Evolutionary conservation across 2,888 invertebrate genomes (phyloP), one percentile per base, ranked within the genome.

Genomic region (Trichogramma dendrolimi): DNA sequence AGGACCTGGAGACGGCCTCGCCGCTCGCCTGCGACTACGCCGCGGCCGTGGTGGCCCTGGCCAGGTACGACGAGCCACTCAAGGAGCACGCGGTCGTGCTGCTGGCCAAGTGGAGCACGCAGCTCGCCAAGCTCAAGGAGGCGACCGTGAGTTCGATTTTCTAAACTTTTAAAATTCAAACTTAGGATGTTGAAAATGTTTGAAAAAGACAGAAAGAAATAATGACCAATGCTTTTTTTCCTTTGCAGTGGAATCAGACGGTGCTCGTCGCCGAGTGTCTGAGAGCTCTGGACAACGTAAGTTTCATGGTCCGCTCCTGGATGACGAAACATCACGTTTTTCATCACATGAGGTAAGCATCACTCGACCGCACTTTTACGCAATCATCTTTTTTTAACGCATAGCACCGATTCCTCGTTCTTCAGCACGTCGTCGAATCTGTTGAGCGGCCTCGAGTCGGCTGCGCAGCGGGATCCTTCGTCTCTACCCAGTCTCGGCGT

Each of bases 381-480:
- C 8, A 39, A 6, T 55, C 40, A 44, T 40, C 44, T 6, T 46
- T 51, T 6, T 49, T 46, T 10, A 46, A 46, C n/a, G n/a, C 8
- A 10, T 46, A 11, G 42, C 10, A 7, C n/a, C 39, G 10, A 41
- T 40, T 27, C 27, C 27, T 27, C 27, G 27, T 27, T 27, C 74
- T 78, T 61, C 67, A 82, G 82, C 58, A 75, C 71, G 10, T 76
- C 78, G 6, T 84, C 83, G 38, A 83, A 84, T 77, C 74, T 84
- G 60, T 70, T 84, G 65, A 80, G 81, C 55, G 74, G 77, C 52
- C 76, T 75, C 55, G 74, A 73, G 47, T 67, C 75, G 5, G 77
- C 79, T 42, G 73, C 72, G 58, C 73, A 78, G n/a, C 75, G 81
- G 52, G 75, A 79, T 50, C 83, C 83, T 63, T 70, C 81, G 41